Percentiles rank a stretch among this genome's conserved stretches.
Evolutionary conservation across 1,140 invertebrate genomes (phyloP).

Genomic region (Pygmarrhopalites habei): DNA sequence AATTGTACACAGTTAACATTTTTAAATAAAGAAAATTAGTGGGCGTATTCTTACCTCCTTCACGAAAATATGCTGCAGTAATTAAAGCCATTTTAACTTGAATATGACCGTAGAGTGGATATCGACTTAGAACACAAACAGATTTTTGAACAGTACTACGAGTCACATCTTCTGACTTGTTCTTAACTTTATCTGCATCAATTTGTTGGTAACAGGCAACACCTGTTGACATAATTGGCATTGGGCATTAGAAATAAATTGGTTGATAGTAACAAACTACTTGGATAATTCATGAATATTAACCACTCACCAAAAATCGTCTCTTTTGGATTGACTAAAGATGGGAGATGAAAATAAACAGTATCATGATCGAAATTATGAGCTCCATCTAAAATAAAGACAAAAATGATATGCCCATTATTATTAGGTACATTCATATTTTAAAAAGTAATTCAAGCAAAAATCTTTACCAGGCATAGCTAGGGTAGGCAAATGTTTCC

Average conservation of each 20-base stretch:
- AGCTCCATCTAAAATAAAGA: conserved; percentile 94
- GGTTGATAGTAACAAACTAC: too few relatives aligned
- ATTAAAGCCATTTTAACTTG: conserved; percentile 90
- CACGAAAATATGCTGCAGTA: conserved; percentile 93
- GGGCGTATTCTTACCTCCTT: too few relatives aligned
- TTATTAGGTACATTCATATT: conserved; percentile 62
- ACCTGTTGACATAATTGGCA: too few relatives aligned
- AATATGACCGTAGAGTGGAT: conserved; percentile 84
- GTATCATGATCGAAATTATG: conserved; percentile 95
- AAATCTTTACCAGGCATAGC: too few relatives aligned
- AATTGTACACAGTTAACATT: too few relatives aligned
- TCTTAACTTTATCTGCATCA: conserved; percentile 85
- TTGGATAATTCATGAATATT: too few relatives aligned
- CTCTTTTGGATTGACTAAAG: conserved; percentile 66
- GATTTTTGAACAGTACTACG: conserved; percentile 90
- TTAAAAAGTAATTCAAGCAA: not conserved
- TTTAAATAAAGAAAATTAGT: too few relatives aligned
- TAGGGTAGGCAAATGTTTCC: conserved; percentile 91
- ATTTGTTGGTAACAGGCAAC: conserved; percentile 98
- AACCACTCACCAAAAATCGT: conserved; percentile 93
- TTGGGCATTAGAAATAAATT: too few relatives aligned
- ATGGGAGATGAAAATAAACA: conserved; percentile 92
- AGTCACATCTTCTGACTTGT: conserved; percentile 94
- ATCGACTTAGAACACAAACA: conserved; percentile 78
- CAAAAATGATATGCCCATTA: too few relatives aligned